Evolutionary conservation across 2,113 vertebrate genomes (phyloP), one percentile per base, ranked within the genome.

Genomic region (Struthidea cinerea): DNA sequence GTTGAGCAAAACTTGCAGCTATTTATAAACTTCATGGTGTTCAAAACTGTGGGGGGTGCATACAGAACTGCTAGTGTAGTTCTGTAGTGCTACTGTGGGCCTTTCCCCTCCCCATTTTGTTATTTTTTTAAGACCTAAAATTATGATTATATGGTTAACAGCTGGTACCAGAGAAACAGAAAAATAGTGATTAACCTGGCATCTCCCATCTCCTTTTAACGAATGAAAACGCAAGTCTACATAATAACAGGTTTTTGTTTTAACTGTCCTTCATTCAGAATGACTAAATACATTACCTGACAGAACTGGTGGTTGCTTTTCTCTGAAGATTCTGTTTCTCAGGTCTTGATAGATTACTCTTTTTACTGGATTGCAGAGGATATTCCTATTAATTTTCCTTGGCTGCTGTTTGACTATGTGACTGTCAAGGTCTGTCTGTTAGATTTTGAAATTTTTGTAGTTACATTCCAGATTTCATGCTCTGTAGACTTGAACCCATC

Each of bases 331-430:
- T 97, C 68, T 86, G 70, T 64, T 96, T 93, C 93, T 94, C 44
- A 71, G 80, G 53, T 84, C 90, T 91, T 88, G 53, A 82, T 76
- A 94, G 79, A 95, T 94, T 86, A 83, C 83, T 96, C 28, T 76
- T 89, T 93, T 89, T 88, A 97, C 85, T 95, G 44, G 47, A 95
- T 95, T 92, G 75, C 76, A 94, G 92, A 91, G 46, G 47, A 91
- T 85, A 82, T 76, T 96, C 76, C 79, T 86, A 46, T 87, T 97
- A 93, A 96, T 96, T 97, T 93, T 97, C 16, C 27, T 94, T 95
- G 73, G 9, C 55, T 95, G 81, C 87, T 92, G 41, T 93, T 97
- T 95, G 94, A 69, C 84, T 93, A 65, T 75, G 84, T 95, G 89
- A 88, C 84, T 94, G 65, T 75, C 32, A 93, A 90, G 64, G n/a